Evolutionary conservation across 37 sponge, comb jelly and placozoan genomes (phyloP).

Genomic region (Eunapius fragilis): DNA sequence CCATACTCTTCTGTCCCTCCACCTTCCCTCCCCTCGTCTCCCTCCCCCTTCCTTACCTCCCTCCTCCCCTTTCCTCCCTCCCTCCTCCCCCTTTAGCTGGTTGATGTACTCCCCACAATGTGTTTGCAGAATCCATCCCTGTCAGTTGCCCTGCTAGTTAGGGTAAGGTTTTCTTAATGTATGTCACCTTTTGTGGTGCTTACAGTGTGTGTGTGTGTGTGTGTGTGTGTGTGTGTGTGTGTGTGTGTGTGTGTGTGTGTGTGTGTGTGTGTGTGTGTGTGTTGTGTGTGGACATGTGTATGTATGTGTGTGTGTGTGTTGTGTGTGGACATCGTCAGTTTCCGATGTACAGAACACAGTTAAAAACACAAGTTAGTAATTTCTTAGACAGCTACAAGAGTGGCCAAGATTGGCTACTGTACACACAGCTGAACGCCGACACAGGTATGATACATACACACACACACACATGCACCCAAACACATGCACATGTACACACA

Average conservation of each 20-base stretch:
- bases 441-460: neutral
- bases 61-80: neutral
- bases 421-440: neutral
- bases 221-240: neutral
- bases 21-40: neutral
- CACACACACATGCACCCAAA: too few species aligned
- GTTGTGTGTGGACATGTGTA: slow-evolving; percentile 30
- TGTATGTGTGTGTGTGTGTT: slow-evolving; percentile 13
- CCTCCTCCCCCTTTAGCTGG: neutral
- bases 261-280: slow-evolving; percentile 17
- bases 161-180: neutral
- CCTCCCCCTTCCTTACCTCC: neutral
- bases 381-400: neutral
- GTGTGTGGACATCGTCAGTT: neutral
- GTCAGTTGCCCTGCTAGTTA: neutral
- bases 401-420: neutral
- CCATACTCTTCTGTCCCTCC: too few species aligned
- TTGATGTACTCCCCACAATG: neutral
- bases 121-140: neutral
- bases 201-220: neutral
- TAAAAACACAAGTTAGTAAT: neutral
- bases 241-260: too few species aligned
- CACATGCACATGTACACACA: too few species aligned
- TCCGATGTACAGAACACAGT: neutral
- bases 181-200: neutral